Evolutionary conservation across 2,797 vertebrate species (phyloP).

Genomic region (Leptoclinus maculatus): DNA sequence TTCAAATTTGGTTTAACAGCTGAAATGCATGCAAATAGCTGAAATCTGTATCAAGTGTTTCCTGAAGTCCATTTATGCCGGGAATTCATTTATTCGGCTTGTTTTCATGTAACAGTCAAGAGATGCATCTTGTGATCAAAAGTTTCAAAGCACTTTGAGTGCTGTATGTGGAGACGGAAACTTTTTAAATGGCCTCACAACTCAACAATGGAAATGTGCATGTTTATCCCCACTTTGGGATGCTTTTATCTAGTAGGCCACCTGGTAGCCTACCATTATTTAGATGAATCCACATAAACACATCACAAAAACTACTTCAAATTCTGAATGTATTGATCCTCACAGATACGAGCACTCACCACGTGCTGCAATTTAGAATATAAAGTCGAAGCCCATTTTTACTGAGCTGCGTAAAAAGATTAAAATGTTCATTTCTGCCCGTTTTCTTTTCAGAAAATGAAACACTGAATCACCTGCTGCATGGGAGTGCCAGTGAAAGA

Average conservation of each 20-base stretch:
- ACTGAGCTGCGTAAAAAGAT: slow-evolving; percentile 10
- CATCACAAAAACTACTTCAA: slow-evolving; percentile 66
- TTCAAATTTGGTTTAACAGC: slow-evolving; percentile 52
- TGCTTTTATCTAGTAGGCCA: slow-evolving; percentile 74
- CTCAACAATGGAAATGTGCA: slow-evolving; percentile 74
- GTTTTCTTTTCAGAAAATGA: slow-evolving; percentile 39
- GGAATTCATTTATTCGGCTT: slow-evolving; percentile 64
- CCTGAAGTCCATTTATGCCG: slow-evolving; percentile 59
- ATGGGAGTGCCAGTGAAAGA: not conserved
- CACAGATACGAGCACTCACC: slow-evolving; percentile 43
- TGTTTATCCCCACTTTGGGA: slow-evolving; percentile 78
- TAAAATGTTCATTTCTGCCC: slow-evolving; percentile 15
- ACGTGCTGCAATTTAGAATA: slow-evolving; percentile 51
- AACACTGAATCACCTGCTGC: not conserved
- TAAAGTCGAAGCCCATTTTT: slow-evolving; percentile 40
- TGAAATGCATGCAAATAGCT: slow-evolving; percentile 72
- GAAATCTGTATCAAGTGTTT: slow-evolving; percentile 70
- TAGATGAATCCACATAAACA: slow-evolving; percentile 75
- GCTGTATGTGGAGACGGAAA: slow-evolving; percentile 63
- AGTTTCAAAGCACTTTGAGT: slow-evolving; percentile 71
- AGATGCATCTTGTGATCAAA: slow-evolving; percentile 73
- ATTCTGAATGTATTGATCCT: slow-evolving; percentile 74
- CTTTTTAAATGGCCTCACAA: slow-evolving; percentile 73
- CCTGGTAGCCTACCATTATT: slow-evolving; percentile 73
- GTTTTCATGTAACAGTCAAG: slow-evolving; percentile 66